Base-by-base conservation (phyloP, 1,140 invertebrate species). In the Pteromalus puparum region DNA sequence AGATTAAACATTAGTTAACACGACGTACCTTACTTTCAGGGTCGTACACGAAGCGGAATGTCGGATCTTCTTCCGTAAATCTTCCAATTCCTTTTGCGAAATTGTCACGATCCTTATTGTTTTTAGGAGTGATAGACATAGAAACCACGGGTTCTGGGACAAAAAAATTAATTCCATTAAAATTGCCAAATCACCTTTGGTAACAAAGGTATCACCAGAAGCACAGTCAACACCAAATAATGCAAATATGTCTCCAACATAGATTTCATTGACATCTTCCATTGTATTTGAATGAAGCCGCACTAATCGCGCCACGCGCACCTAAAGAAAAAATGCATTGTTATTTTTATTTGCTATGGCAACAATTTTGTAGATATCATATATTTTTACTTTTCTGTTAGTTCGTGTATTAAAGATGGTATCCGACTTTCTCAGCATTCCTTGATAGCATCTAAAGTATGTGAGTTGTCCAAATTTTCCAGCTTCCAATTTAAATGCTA, bases 61-160 rank as follows among this genome's bases (percentile, higher is more conserved):
- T 99, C 10, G 99, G 99, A 94, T 99, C 99, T 94, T 99, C 99
- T 93, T 98, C 99, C 0, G 98, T 99, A 90, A 99, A 99, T 91
- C 97, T 95, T 2, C 94, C 95, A 72, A 99, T 95, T 74, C 98
- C 99, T 94, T 99, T 99, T 0, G 98, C 96, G 91, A 99, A 99
- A 88, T 97, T 98, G 88, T 99, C 99, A 61, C 96, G 94, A 92
- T 98, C 96, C 91, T 99, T 98, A 65, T 94, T 94, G 90, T 98
- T 96, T 80, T 95, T 96, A 1, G 98, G 97, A 90, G 96, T 96
- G 83, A 99, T 99, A 0, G 98, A 96, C 98, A 99, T 99, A 0
- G 99, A 99, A 30, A 99, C 97, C 0, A 99, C 99, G 4, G 99
- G 98, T 83, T 99, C 99, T 0, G 99, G 97, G 28, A 99, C 95